Evolutionary conservation across 1,140 invertebrate species (phyloP), one percentile per base, ranked within the genome.

Genomic region (Psilanteris sp.): DNA sequence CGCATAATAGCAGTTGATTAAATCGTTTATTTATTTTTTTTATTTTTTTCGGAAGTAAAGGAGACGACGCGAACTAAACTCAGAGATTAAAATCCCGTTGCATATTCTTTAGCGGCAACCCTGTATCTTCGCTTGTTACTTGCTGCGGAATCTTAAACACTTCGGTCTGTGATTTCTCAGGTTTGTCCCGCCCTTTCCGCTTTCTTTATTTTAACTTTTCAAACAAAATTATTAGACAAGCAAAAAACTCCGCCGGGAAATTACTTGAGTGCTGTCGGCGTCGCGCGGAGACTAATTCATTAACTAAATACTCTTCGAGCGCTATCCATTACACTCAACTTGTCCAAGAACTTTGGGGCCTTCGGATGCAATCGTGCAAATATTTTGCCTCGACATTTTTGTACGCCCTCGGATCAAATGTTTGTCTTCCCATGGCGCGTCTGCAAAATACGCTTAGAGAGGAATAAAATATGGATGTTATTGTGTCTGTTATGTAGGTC

Each of bases 251-350:
- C 52, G 44, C 18, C 59, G 59, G 70, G 70, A 73, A 73, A 73
- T 73, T 73, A 73, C 70, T 59, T 6, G 70, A 73, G 59, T 37
- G 52, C 59, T 43, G 29, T 24, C 70, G 52, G 70, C 52, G 70
- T 74, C 61, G 44, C 46, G 24, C 15, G 32, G 54, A 67, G 54
- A 74, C 70, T 67, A 74, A 74, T 67, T 66, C 61, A 74, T 74
- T 74, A 66, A 74, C 70, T 74, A 74, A 74, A 74, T 74, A 66
- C 61, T 54, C 31, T 59, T 73, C 44, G 44, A 66, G 34, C 52
- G 44, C 44, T 24, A 71, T 71, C 48, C 41, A 20, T 46, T 46
- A 54, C 54, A 14, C 16, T 36, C 50, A 43, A 72, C 48, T 72
- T 72, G 39, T 18, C 18, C 5, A 7, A 15, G 18, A 62, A 31